Evolutionary conservation across 2,888 invertebrate genomes (phyloP), one percentile per base, ranked within the genome.

Genomic region (Mactromeris polynyma): DNA sequence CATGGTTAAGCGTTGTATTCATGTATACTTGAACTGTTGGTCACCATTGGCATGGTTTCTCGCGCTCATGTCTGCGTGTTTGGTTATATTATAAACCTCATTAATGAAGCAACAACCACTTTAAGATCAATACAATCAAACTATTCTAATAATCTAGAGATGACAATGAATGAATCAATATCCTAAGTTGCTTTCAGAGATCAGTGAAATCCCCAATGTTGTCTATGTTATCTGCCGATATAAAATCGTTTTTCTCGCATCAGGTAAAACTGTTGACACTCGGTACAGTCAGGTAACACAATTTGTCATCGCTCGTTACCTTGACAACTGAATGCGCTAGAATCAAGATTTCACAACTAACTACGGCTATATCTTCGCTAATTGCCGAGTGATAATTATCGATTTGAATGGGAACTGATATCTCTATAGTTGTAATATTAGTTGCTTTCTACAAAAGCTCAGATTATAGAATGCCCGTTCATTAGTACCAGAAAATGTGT

Each of bases 361-460:
- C 40, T 17, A 42, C 54, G 54, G 31, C 58, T 36, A 81, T 58
- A 38, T 81, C 58, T 21, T 11, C 54, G 40, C 64, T 82, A 69
- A 82, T 82, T 82, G 69, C 64, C n/a, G 40, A 40, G 82, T 64
- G 64, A 40, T 40, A 40, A 14, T 9, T 82, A 82, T 82, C 36
- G 82, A 82, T 82, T 69, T 69, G 19, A 19, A 69, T 31, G 3
- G 33, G 33, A 36, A 33, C 77, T 36, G 33, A 19, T 31, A 19
- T n/a, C 21, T 11, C 21, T 69, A 17, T 46, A 11, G 46, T 46
- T 46, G 46, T 46, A 11, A 46, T 46, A 14, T n/a, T n/a, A n/a
- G n/a, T n/a, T n/a, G n/a, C n/a, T n/a, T n/a, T n/a, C n/a, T n/a
- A 46, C 46, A 46, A 46, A 46, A 46, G 17, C 11, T 14, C 11